These are phyloP conservation scores for Nemoura dubitans DNA, from an alignment of 2,888 invertebrate genomes.

Conservation along the genomic window DNA sequence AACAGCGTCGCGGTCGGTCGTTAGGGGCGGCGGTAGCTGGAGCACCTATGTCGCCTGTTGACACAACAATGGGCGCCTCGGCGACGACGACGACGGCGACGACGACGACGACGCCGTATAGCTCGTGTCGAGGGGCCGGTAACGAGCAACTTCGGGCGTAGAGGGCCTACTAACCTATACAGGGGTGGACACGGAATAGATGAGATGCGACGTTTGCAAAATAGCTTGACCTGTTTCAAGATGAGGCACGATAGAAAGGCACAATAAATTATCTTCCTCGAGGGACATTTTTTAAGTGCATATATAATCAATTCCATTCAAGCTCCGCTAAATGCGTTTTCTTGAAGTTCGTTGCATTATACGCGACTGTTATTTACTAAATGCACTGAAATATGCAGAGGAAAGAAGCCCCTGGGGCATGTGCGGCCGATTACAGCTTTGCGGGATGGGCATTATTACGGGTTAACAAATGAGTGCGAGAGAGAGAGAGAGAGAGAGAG, in stretches of 20 bases:
- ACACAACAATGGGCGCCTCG: not conserved
- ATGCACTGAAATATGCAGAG: not conserved
- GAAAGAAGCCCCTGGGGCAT: not conserved
- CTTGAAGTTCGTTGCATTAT: not conserved
- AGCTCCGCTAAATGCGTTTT: not conserved
- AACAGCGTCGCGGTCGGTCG: not conserved
- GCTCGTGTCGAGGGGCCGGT: not conserved
- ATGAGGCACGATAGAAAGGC: not conserved
- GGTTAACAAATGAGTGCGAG: not conserved
- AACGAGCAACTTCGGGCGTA: not conserved
- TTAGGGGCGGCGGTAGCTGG: not conserved
- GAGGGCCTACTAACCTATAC: not conserved
- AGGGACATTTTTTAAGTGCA: not conserved
- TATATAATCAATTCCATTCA: not conserved
- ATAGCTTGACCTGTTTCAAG: conserved; percentile 7
- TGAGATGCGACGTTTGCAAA: not conserved
- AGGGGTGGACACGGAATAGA: conserved; percentile 3
- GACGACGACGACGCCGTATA: not conserved
- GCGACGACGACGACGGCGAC: not conserved
- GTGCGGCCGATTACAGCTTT: not conserved
- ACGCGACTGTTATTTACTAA: not conserved
- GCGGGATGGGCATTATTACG: not conserved
- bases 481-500: not conserved
- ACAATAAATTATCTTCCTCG: too few relatives aligned
- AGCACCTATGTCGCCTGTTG: not conserved